Conservation (phyloP, 2,113 vertebrate genomes). For the Neodon shergylaensis region DNA sequence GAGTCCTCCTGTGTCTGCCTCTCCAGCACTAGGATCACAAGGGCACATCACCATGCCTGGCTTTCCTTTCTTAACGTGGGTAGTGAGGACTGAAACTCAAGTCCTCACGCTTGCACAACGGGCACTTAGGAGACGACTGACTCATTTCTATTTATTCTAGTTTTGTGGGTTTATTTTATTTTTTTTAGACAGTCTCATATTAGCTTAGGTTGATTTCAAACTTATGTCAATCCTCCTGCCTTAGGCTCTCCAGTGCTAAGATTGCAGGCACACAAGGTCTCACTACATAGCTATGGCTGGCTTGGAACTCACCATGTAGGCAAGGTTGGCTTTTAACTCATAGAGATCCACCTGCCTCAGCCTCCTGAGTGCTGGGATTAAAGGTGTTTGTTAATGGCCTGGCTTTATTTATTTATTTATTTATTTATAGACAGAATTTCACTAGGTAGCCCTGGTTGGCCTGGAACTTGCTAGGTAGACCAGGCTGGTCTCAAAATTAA, state of each 20-base stretch:
- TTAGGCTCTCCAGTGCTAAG: background rate
- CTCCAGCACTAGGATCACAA: no score
- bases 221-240: background rate
- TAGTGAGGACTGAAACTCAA: background rate
- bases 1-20: background rate
- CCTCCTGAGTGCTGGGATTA: background rate
- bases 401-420: no score
- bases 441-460: background rate
- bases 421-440: background rate
- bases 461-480: background rate
- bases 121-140: background rate
- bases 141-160: background rate
- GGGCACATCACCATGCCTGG: background rate
- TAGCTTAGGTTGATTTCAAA: background rate
- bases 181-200: background rate
- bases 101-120: no score
- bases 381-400: background rate
- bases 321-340: background rate
- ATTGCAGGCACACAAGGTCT: background rate
- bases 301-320: background rate
- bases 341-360: background rate
- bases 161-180: background rate
- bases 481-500: background rate
- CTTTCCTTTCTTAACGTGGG: background rate
- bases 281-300: background rate